phyloP scores from a whole-genome alignment of 2,797 vertebrate genomes.

The Acanthiza pusilla region DNA sequence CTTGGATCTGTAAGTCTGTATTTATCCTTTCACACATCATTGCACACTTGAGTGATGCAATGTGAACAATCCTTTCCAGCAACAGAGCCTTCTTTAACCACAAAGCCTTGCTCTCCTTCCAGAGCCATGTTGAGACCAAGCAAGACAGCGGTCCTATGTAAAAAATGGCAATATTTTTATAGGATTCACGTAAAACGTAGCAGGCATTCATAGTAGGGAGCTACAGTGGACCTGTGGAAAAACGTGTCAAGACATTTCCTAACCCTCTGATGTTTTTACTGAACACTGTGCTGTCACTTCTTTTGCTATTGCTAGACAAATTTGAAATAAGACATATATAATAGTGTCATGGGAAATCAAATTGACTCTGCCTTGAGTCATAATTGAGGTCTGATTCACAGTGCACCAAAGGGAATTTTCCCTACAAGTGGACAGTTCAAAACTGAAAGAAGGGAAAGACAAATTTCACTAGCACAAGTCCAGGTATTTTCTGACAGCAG shows the following conservation, averaged over 20 bases:
- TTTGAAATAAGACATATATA: background rate
- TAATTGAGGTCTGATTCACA: background rate
- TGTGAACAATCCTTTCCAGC: background rate
- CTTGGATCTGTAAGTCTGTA: background rate
- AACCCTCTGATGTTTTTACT: background rate
- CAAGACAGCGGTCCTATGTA: background rate
- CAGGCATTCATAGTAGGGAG: background rate
- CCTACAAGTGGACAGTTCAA: background rate
- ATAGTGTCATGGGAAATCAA: background rate
- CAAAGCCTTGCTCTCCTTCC: background rate
- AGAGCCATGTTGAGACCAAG: rapidly evolving
- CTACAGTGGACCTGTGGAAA: background rate
- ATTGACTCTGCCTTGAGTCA: background rate
- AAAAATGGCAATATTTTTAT: background rate
- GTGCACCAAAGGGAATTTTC: background rate
- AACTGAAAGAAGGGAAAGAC: background rate
- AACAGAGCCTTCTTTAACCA: background rate
- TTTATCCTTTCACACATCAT: background rate
- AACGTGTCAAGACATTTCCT: background rate
- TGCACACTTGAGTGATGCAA: background rate
- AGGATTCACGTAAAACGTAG: background rate
- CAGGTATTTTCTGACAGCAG: background rate
- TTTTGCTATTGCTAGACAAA: background rate
- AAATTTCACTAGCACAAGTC: background rate
- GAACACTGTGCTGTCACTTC: background rate